Base-by-base conservation (phyloP, 2,888 invertebrate genomes). In the Aricia artaxerxes region DNA sequence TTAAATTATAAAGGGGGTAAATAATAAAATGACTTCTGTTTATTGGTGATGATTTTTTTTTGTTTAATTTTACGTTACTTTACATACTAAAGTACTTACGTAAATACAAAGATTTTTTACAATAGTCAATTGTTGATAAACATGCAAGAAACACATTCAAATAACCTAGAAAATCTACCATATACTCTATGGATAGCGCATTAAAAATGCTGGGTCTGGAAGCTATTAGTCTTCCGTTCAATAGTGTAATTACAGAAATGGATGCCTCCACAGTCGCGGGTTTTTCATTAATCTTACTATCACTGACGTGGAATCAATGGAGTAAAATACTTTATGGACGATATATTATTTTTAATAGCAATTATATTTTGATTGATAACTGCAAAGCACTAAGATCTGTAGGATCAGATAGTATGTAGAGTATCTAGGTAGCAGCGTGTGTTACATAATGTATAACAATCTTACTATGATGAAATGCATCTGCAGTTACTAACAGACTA, bases 201-300 rank as follows among this genome's bases (percentile, higher is more conserved):
- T 69, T 69, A 69, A 69, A 69, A 69, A 69, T 31, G 64, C 64
- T 31, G 31, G 35, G 69, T 69, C 38, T 35, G 35, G 35, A 13
- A 35, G 16, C 76, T 35, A 57, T 57, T 57, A 76, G 76, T 76
- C 76, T 76, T 76, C 13, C 49, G 76, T 57, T 76, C 57, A 82
- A 85, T 82, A 85, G 83, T 81, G 86, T 90, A 90, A 91, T 91
- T 89, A 89, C 86, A 87, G 85, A 85, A 88, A 88, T 87, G 86
- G 85, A 86, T 86, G 86, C 85, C 85, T 87, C 86, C 57, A 72
- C 69, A 80, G 79, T 60, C 60, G 69, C 73, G 79, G 76, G 73
- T 80, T 81, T 80, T 80, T 83, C 86, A 91, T 91, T 87, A 89
- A 91, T 91, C 91, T 81, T n/a, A 80, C 82, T 84, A 91, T 90